Percentiles rank a stretch among this genome's conserved stretches.
Conservation (phyloP, 2,113 vertebrate genomes). For the Hippocampus mohnikei region DNA sequence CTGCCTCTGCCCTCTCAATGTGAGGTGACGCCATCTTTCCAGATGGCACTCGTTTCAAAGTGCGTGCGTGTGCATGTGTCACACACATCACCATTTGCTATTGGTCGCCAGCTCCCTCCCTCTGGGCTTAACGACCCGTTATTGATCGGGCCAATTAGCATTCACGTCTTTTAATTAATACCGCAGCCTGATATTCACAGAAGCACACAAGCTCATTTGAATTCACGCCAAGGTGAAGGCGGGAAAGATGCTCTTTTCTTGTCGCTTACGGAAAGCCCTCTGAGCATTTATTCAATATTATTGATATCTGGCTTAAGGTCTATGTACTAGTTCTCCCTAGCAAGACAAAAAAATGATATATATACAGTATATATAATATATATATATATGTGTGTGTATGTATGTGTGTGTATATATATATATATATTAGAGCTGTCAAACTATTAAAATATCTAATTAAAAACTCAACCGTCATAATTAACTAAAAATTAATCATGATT, state of each 20-base stretch:
- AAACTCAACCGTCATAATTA: no score
- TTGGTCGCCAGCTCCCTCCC: constrained; percentile 53
- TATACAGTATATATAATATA: no score
- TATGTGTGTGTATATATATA: no score
- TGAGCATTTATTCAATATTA: background rate
- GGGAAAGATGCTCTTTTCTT: background rate
- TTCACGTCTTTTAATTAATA: constrained; percentile 72
- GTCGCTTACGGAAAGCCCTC: background rate
- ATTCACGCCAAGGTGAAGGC: constrained; percentile 43
- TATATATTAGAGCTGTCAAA: no score
- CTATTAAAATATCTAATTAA: no score
- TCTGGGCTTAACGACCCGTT: constrained; percentile 56
- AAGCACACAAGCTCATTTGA: constrained; percentile 28
- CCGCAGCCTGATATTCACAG: constrained; percentile 44
- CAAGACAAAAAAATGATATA: background rate
- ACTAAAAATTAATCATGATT: no score
- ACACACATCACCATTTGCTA: constrained; percentile 67
- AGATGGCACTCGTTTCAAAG: constrained; percentile 21
- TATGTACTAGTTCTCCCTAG: background rate
- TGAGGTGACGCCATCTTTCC: constrained; percentile 28
- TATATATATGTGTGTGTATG: no score
- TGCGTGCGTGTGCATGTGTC: constrained; percentile 19
- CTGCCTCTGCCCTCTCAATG: constrained; percentile 9
- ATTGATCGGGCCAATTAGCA: constrained; percentile 70
- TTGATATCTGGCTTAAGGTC: background rate